Percentiles rank a stretch among this genome's conserved stretches.
phyloP scores from a whole-genome alignment of 2,113 vertebrate genomes.

The Ciconia boyciana region DNA sequence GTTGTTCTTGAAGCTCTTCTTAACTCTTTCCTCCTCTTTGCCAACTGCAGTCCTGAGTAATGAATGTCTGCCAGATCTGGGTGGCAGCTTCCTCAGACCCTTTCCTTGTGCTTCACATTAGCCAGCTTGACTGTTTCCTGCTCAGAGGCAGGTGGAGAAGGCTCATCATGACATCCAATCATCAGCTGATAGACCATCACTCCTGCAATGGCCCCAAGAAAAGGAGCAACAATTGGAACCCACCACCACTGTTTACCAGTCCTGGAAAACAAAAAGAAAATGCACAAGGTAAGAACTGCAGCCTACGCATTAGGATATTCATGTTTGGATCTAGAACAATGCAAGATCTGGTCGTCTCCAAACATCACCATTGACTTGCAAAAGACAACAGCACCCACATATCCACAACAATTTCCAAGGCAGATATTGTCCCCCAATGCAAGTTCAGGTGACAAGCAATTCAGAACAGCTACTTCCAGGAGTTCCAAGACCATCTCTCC shows the following conservation, averaged over 20 bases:
- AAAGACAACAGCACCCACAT: neutral
- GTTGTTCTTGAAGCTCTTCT: conserved; percentile 21
- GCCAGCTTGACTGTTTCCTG: conserved; percentile 81
- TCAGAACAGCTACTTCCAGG: neutral
- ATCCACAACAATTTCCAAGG: neutral
- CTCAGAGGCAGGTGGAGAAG: conserved; percentile 71
- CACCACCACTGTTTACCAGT: conserved; percentile 85
- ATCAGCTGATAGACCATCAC: conserved; percentile 90
- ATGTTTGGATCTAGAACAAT: neutral
- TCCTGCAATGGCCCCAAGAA: conserved; percentile 84
- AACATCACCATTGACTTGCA: neutral
- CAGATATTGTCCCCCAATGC: neutral
- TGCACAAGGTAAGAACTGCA: neutral
- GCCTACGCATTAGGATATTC: neutral
- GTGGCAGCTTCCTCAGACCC: conserved; percentile 59
- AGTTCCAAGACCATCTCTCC: neutral
- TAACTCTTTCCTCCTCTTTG: neutral
- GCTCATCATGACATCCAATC: conserved; percentile 89
- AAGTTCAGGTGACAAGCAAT: neutral
- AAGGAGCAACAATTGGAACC: conserved; percentile 87
- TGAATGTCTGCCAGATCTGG: neutral
- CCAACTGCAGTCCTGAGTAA: conserved; percentile 47
- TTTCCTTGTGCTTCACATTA: conserved; percentile 78
- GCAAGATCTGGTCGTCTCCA: neutral
- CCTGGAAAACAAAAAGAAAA: conserved; percentile 57